Evolutionary conservation across 64 coral and sea anemone genomes (phyloP).

Genomic region (Trachythela sp.): DNA sequence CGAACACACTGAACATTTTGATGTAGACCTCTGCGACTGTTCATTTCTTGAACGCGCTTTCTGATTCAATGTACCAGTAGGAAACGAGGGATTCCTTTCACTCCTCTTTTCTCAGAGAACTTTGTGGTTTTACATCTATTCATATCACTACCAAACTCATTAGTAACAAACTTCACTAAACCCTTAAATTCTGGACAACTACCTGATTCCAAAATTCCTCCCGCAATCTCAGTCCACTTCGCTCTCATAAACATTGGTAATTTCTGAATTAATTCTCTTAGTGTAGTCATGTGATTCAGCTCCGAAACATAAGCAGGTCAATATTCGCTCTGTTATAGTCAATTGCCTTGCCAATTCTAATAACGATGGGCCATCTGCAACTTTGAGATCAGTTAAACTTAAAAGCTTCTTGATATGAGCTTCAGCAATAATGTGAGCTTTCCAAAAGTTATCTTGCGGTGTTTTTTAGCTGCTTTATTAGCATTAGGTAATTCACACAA

Average conservation of each 20-base stretch:
- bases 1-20: too few species aligned
- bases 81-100: too few species aligned
- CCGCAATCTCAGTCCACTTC: too few species aligned
- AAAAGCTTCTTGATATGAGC: slow-evolving; percentile 50
- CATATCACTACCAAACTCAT: too few species aligned
- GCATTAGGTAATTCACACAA: slow-evolving; percentile 41
- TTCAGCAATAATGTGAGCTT: too few species aligned
- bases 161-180: slow-evolving; percentile 16
- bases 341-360: neutral
- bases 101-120: too few species aligned
- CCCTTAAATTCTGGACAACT: neutral
- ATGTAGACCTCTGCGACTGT: too few species aligned
- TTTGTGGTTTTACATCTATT: too few species aligned
- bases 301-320: slow-evolving; percentile 16
- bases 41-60: too few species aligned
- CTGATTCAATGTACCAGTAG: too few species aligned
- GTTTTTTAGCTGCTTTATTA: slow-evolving; percentile 12
- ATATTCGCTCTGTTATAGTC: neutral
- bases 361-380: neutral
- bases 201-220: slow-evolving; percentile 29
- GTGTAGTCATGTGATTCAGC: slow-evolving; percentile 32
- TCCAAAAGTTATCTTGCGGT: slow-evolving; percentile 31
- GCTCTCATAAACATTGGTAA: slow-evolving; percentile 34
- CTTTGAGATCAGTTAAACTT: neutral
- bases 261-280: slow-evolving; percentile 21